Percentiles rank a stretch among this genome's conserved stretches.
phyloP scores from a whole-genome alignment of 2,797 vertebrate genomes.

The Triplophysa bombifrons region DNA sequence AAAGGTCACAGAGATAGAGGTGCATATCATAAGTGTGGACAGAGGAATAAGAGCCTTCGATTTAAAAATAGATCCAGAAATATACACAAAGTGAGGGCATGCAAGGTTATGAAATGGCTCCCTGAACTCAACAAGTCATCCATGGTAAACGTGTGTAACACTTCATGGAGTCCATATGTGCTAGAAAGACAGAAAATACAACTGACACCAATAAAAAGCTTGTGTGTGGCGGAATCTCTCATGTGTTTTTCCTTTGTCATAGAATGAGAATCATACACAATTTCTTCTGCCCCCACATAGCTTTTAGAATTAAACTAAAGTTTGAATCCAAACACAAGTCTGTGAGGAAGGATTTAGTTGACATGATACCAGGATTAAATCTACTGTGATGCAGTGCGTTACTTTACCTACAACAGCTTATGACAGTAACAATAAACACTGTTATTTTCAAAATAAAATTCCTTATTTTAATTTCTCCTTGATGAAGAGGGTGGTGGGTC shows the following conservation, averaged over 20 bases:
- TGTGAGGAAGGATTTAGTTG: conserved; percentile 16
- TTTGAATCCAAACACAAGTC: conserved; percentile 2
- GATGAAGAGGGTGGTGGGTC: too few relatives aligned
- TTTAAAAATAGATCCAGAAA: conserved; percentile 35
- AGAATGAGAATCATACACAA: conserved; percentile 33
- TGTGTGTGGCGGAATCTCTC: background rate
- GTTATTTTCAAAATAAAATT: background rate
- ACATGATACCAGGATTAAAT: conserved; percentile 36
- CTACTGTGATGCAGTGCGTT: background rate
- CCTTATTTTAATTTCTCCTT: background rate
- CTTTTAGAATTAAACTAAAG: conserved; percentile 13
- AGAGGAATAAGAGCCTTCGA: background rate
- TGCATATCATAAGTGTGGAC: conserved; percentile 21
- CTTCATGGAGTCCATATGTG: conserved; percentile 7
- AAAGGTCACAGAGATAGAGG: background rate
- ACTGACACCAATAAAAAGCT: background rate
- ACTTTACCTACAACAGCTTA: background rate
- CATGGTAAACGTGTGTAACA: background rate
- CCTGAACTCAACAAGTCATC: conserved; percentile 5
- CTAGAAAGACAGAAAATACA: background rate
- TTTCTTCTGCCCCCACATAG: conserved; percentile 10
- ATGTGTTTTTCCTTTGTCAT: background rate
- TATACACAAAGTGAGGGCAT: background rate
- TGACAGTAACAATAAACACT: conserved; percentile 6
- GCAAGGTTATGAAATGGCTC: conserved; percentile 20